Base-by-base conservation (phyloP, 2,888 invertebrate genomes). In the Drosophila maculinotata region DNA sequence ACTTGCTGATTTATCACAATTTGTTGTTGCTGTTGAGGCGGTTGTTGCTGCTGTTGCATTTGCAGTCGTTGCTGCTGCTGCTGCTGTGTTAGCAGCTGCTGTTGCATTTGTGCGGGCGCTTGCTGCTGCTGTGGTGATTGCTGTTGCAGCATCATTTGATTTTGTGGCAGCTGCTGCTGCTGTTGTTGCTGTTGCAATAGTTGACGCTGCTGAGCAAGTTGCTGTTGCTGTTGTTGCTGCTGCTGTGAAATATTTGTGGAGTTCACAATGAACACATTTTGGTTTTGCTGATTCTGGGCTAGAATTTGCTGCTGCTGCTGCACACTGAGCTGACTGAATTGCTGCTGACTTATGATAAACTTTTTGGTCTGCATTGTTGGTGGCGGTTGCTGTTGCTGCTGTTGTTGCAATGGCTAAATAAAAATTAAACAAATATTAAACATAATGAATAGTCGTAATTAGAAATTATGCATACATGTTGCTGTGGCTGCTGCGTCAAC, bases 321-420 rank as follows among this genome's bases (percentile, higher is more conserved):
- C 38, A 93, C 93, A 15, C 93, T 94, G 41, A 93, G 92, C 76
- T 94, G 94, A 87, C 94, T 94, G 72, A 94, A 93, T 72, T 94
- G 94, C 72, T 94, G 94, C 38, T 94, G 94, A 49, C 92, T 93
- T 89, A 94, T 93, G 31, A 93, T 89, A 71, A 92, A 90, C 80
- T 92, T 90, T 52, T 90, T 90, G 8, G 81, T 76, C 25, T 83
- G 77, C 48, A 83, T 77, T 8, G 87, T 78, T 57, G 89, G 90
- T 35, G 76, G 64, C 45, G 79, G 83, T 26, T 79, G 79, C 66
- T 84, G 76, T 15, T 33, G 67, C 15, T 42, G 69, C 67, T 87
- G 86, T 17, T 73, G 77, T 20, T 73, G 77, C 12, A 77, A 53
- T 42, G 76, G 69, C 58, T 79, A 70, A 9, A 38, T 1, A 5